Conservation (phyloP, 23 tunicate genomes). For the Botrylloides violaceus region DNA sequence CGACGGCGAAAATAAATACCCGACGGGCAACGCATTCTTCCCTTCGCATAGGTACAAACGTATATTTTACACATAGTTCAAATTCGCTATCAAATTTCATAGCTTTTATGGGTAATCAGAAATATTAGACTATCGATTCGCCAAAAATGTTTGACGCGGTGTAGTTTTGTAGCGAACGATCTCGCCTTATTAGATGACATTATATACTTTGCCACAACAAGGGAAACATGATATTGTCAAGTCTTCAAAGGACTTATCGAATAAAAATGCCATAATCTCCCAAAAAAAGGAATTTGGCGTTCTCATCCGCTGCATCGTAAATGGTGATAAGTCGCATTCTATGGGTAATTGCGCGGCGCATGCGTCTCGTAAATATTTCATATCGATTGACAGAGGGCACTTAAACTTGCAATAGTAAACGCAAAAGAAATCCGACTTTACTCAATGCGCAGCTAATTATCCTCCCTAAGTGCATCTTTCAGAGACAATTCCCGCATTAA, state of each 20-base stretch:
- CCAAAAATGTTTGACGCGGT: no score
- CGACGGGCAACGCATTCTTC: no score
- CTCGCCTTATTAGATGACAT: background rate
- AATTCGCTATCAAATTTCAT: no score
- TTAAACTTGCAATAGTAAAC: constrained; percentile 22
- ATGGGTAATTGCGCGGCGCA: background rate
- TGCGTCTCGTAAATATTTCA: background rate
- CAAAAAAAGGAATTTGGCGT: background rate
- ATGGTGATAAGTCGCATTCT: background rate
- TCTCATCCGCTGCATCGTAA: background rate
- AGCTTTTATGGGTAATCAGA: no score
- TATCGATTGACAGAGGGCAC: background rate
- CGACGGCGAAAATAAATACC: no score
- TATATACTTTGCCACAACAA: background rate
- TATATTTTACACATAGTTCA: no score
- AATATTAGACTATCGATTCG: no score
- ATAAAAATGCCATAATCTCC: background rate
- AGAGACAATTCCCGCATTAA: background rate
- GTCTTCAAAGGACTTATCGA: background rate
- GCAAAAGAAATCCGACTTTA: constrained; percentile 1
- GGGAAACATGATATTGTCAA: background rate
- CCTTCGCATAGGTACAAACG: no score
- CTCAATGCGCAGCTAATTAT: constrained; percentile 12
- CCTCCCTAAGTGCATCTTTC: background rate
- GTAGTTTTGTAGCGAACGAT: no score